Base-by-base conservation (phyloP, 2,888 invertebrate species). In the Meliscaeva auricollis region DNA sequence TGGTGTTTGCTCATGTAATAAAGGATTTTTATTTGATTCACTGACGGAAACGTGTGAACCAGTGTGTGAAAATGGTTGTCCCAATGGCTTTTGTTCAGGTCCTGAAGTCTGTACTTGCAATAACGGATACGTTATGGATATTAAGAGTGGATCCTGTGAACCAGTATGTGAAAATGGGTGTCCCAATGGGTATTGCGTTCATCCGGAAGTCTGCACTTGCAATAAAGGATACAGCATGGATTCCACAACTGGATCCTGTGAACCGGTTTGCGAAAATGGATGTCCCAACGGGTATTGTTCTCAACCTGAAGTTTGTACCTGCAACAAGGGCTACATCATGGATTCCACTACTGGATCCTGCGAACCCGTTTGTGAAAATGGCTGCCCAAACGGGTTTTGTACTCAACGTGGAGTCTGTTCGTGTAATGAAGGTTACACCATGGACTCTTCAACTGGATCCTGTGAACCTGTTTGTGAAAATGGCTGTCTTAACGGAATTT, bases 141-240 rank as follows among this genome's bases (percentile, higher is more conserved):
- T 17, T 4, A 73, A 60, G 17, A 32, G 13, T 8, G 64, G 9
- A 11, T 8, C 13, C 11, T 89, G 89, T 32, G 74, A 83, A 32
- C 88, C 90, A 0, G 11, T 70, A 8, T 70, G 70, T 44, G 92
- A 93, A 0, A 93, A 93, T 11, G 95, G 95, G 0, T 96, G 96
- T 88, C 91, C 92, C 0, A 96, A 96, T 89, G 96, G 95, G 0
- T n/a, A n/a, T 92, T 93, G 6, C 96, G 96, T 87, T 93, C 95
- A 0, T 93, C 96, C 96, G 0, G 94, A 95, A 90, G 93, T 94
- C 88, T 96, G 96, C 88, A 93, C 95, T 64, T 96, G 96, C 88
- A 94, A 95, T 87, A 91, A 93, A 3, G 96, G 96, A 0, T 96
- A 93, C 90, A 32, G 7, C 6, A 62, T 41, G 20, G 20, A 60